Conservation (phyloP, 2,113 vertebrate genomes). For the Anser cygnoides region DNA sequence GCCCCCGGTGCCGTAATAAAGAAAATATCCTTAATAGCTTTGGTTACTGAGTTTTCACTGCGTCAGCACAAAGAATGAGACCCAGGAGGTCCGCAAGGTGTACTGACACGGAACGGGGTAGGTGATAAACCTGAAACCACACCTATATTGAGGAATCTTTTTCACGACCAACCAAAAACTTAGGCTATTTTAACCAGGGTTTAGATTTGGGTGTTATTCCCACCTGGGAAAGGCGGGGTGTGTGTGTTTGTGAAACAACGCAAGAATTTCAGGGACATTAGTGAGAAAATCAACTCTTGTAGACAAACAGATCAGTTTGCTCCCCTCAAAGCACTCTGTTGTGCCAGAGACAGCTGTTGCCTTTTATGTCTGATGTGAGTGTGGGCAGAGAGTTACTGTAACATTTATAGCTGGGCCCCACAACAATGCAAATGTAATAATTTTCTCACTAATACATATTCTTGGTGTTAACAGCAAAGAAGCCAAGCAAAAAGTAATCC, state of each 20-base stretch:
- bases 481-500: background rate
- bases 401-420: background rate
- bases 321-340: rapidly evolving
- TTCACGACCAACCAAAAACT: background rate
- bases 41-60: too few species aligned
- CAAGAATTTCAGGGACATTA: background rate
- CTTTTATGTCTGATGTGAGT: background rate
- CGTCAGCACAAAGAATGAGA: background rate
- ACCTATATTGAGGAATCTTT: background rate
- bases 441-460: background rate
- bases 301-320: too few species aligned
- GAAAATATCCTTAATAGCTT: too few species aligned
- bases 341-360: background rate
- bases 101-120: background rate
- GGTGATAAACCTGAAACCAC: background rate
- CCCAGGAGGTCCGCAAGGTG: background rate
- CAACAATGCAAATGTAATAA: background rate
- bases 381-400: background rate
- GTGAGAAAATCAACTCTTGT: background rate
- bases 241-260: background rate
- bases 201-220: background rate
- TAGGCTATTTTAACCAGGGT: rapidly evolving
- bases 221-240: background rate
- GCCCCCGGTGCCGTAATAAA: too few species aligned
- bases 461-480: background rate